Conservation (phyloP, 2,888 invertebrate species). For the Blastobasis adustella region DNA sequence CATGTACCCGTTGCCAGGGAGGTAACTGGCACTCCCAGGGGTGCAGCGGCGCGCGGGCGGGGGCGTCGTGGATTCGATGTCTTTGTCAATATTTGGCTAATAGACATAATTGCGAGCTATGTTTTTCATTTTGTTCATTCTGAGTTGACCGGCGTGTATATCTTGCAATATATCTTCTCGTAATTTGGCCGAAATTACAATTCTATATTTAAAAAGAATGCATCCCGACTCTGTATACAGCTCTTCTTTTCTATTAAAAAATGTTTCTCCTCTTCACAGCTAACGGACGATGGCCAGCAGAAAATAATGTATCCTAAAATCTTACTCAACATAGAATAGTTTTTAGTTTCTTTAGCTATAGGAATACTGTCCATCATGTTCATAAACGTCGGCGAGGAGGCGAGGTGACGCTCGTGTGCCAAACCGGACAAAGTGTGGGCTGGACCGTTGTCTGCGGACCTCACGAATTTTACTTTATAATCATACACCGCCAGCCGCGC, state of each 20-base stretch:
- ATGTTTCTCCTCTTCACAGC: slow-evolving; percentile 5
- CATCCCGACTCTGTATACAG: slow-evolving; percentile 9
- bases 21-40: slow-evolving; percentile 9
- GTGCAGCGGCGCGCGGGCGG: slow-evolving; percentile 4
- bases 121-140: slow-evolving; percentile 9
- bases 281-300: slow-evolving; percentile 9
- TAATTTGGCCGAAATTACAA: slow-evolving; percentile 6
- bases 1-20: slow-evolving; percentile 11
- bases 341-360: neutral
- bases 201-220: slow-evolving; percentile 11
- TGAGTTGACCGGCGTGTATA: slow-evolving; percentile 8
- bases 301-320: slow-evolving; percentile 7
- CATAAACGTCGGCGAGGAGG: neutral
- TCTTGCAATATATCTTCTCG: slow-evolving; percentile 1
- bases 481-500: slow-evolving; percentile 29
- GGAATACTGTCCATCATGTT: neutral
- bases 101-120: slow-evolving; percentile 5
- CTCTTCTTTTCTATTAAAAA: slow-evolving; percentile 7
- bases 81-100: neutral
- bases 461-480: slow-evolving; percentile 16
- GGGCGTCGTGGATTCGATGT: neutral
- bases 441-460: slow-evolving; percentile 10
- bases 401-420: neutral
- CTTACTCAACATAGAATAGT: slow-evolving; percentile 4
- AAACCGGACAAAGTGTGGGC: slow-evolving; percentile 19